phyloP scores from a whole-genome alignment of 1,140 invertebrate species.

The Lordiphosa mommai region DNA sequence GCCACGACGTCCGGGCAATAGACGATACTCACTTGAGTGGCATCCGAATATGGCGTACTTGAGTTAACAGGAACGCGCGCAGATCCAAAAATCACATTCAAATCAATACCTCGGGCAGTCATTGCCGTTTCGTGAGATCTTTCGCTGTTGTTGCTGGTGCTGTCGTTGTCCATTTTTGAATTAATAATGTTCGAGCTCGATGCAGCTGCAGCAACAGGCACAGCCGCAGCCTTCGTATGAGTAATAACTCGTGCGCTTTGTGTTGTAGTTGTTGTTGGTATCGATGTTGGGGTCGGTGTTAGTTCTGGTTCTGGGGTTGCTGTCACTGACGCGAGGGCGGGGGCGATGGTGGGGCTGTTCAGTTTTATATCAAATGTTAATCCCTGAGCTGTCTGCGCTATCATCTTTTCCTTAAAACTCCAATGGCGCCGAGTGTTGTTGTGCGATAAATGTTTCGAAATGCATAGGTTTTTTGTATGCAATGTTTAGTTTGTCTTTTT shows the following conservation, averaged over 20 bases:
- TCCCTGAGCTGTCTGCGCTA: conserved; percentile 48
- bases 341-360: conserved; percentile 9
- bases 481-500: conserved; percentile 3
- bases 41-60: conserved; percentile 96
- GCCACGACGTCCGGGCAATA: neutral
- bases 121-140: conserved; percentile 56
- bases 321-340: conserved; percentile 10
- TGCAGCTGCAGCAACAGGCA: conserved; percentile 48
- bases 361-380: conserved; percentile 11
- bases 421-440: conserved; percentile 7
- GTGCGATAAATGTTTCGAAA: conserved; percentile 1
- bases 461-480: neutral
- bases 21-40: conserved; percentile 90
- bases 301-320: conserved; percentile 8
- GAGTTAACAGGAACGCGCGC: conserved; percentile 93
- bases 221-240: conserved; percentile 46
- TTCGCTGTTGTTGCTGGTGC: conserved; percentile 42
- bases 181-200: conserved; percentile 14
- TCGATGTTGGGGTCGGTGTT: conserved; percentile 6
- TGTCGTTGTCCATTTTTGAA: conserved; percentile 15
- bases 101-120: conserved; percentile 29
- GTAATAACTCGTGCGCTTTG: conserved; percentile 40
- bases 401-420: conserved; percentile 34
- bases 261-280: conserved; percentile 23
- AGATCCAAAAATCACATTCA: conserved; percentile 86